phyloP scores from a whole-genome alignment of 2,113 vertebrate species.

The Gambusia holbrooki region DNA sequence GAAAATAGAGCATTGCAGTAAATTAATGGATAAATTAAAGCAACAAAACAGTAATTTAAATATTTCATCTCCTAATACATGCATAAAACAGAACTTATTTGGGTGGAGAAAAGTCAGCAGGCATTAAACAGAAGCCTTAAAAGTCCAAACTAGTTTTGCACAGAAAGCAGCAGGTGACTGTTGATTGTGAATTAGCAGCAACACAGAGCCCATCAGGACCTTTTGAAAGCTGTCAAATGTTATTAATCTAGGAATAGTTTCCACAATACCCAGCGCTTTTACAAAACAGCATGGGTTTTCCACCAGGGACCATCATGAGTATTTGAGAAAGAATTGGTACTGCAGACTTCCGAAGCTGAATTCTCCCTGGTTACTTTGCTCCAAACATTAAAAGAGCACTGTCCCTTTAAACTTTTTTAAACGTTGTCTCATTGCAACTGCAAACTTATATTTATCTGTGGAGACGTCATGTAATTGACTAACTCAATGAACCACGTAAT shows the following conservation, averaged over 20 bases:
- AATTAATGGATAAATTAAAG: not conserved
- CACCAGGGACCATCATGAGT: not conserved
- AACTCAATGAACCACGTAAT: too few species aligned
- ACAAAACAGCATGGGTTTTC: not conserved
- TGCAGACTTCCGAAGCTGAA: not conserved
- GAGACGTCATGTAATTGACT: too few species aligned
- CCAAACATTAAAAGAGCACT: too few species aligned
- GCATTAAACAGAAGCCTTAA: not conserved
- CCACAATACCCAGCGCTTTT: not conserved
- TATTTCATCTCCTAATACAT: not conserved
- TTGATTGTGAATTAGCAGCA: not conserved
- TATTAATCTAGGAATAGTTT: constrained; percentile 4
- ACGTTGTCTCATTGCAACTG: too few species aligned
- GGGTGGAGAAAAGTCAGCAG: not conserved
- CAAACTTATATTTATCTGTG: too few species aligned
- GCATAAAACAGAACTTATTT: not conserved
- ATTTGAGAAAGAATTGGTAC: not conserved
- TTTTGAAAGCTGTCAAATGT: constrained; percentile 6
- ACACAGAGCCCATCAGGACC: not conserved
- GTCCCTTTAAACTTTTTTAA: too few species aligned
- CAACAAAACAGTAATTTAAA: not conserved
- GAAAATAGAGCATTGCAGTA: not conserved
- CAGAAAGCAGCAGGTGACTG: constrained; percentile 7
- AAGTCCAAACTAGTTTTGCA: not conserved
- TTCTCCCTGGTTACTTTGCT: not conserved